A percentile compares a stretch with the other conserved stretches of the same genome.
Evolutionary conservation across 1,140 invertebrate species (phyloP).

Genomic region (Drosophila albomicans): DNA sequence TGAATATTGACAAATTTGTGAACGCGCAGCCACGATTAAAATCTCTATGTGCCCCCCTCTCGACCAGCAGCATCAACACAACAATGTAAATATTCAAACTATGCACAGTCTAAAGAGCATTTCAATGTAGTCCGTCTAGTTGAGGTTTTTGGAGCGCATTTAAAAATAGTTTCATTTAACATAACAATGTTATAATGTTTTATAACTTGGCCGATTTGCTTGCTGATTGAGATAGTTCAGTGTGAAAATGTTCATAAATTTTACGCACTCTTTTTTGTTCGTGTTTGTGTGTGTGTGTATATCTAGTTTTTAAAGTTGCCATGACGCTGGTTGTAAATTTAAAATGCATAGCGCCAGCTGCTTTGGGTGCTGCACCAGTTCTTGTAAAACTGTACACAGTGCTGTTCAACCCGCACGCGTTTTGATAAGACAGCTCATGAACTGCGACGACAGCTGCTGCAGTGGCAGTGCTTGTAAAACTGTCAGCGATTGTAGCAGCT

Average conservation of each 20-base stretch:
- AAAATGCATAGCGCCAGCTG: constrained; percentile 6
- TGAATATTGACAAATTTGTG: constrained; percentile 77
- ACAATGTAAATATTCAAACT: constrained; percentile 52
- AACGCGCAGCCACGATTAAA: constrained; percentile 59
- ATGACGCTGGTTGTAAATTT: constrained; percentile 27
- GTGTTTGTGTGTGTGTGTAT: constrained; percentile 11
- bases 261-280: neutral
- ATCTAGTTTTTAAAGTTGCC: constrained; percentile 35
- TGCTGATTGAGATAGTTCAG: constrained; percentile 71
- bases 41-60: constrained; percentile 56
- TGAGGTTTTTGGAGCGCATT: constrained; percentile 10
- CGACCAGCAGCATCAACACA: constrained; percentile 8
- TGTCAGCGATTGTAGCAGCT: too few relatives aligned
- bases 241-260: constrained; percentile 76
- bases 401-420: neutral
- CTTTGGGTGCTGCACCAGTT: neutral
- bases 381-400: constrained; percentile 3
- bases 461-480: too few relatives aligned
- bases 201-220: constrained; percentile 54
- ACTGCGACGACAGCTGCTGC: too few relatives aligned
- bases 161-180: constrained; percentile 61
- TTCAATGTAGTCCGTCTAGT: constrained; percentile 56
- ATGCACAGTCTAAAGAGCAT: constrained; percentile 63
- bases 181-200: constrained; percentile 43
- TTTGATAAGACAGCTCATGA: neutral